Evolutionary conservation across 2,888 invertebrate species (phyloP).

Genomic region (Leptogaster cylindrica): DNA sequence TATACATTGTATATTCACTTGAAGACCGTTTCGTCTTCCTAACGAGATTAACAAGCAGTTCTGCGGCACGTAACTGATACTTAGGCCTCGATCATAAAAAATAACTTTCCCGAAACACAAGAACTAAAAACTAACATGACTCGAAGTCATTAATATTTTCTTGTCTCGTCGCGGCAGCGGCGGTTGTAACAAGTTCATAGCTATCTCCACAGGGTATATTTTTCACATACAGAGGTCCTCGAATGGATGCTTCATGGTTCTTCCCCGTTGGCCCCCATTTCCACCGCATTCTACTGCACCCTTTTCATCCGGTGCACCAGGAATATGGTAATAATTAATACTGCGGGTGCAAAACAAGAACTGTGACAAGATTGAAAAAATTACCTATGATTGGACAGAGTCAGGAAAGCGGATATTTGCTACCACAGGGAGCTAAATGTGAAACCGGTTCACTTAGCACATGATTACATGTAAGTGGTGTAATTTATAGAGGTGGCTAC

Average conservation of each 20-base stretch:
- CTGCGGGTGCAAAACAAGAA: not conserved
- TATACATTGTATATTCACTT: too few relatives aligned
- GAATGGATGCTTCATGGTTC: too few relatives aligned
- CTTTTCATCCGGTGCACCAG: too few relatives aligned
- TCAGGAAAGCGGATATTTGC: not conserved
- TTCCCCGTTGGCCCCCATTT: too few relatives aligned
- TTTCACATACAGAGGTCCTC: too few relatives aligned
- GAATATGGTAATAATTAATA: slow-evolving; percentile 4
- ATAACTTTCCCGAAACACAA: not conserved
- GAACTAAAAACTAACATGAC: not conserved
- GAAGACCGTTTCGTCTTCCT: too few relatives aligned
- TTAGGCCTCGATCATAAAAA: slow-evolving; percentile 2
- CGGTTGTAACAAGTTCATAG: too few relatives aligned
- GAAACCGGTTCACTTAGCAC: slow-evolving; percentile 43
- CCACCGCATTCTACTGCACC: too few relatives aligned
- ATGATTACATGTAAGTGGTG: slow-evolving; percentile 45
- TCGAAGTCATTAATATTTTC: slow-evolving; percentile 2
- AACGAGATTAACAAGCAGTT: not conserved
- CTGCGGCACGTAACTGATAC: not conserved
- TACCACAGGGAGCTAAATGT: slow-evolving; percentile 13
- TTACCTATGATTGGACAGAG: not conserved
- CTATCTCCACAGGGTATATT: too few relatives aligned
- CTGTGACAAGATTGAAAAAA: not conserved
- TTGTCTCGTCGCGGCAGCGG: not conserved
- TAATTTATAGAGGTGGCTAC: slow-evolving; percentile 44